Percentiles rank a stretch among this genome's conserved stretches.
Evolutionary conservation across 2,797 vertebrate genomes (phyloP).

Genomic region (Huso huso): DNA sequence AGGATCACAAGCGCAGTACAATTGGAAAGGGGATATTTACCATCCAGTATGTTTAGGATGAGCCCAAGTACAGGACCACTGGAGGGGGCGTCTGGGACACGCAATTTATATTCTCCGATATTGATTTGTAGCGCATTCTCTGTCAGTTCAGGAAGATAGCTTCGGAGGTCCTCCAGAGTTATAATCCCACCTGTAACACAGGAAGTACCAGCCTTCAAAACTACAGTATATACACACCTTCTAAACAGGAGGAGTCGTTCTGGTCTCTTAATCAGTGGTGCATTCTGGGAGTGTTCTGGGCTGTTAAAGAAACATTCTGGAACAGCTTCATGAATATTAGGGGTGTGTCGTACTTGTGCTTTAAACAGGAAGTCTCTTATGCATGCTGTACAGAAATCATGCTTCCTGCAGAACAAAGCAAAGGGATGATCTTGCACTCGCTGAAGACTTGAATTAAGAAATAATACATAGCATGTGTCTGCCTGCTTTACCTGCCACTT

Average conservation of each 20-base stretch:
- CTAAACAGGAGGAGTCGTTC: too few relatives aligned
- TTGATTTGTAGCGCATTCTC: constrained; percentile 58
- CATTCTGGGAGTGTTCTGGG: too few relatives aligned
- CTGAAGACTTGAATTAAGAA: too few relatives aligned
- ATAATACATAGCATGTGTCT: too few relatives aligned
- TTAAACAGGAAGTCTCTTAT: too few relatives aligned
- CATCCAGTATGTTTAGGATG: constrained; percentile 86
- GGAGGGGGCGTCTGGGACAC: constrained; percentile 69
- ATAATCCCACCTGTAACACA: constrained; percentile 77
- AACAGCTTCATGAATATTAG: too few relatives aligned
- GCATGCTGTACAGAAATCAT: too few relatives aligned
- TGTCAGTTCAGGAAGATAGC: constrained; percentile 64
- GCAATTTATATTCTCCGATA: constrained; percentile 69
- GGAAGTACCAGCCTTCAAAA: constrained; percentile 27
- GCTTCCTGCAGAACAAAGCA: too few relatives aligned
- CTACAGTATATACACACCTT: constrained; percentile 11
- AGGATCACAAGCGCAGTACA: neutral
- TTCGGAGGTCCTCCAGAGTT: constrained; percentile 71
- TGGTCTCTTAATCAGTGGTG: too few relatives aligned
- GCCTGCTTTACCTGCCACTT: constrained; percentile 53
- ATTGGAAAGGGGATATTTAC: constrained; percentile 44
- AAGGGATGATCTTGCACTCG: constrained; percentile 8
- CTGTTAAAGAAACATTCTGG: too few relatives aligned
- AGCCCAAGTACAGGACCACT: constrained; percentile 84
- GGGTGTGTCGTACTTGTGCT: too few relatives aligned